Evolutionary conservation across 2,113 vertebrate genomes (phyloP).

Genomic region (Sinocyclocheilus rhinocerous): DNA sequence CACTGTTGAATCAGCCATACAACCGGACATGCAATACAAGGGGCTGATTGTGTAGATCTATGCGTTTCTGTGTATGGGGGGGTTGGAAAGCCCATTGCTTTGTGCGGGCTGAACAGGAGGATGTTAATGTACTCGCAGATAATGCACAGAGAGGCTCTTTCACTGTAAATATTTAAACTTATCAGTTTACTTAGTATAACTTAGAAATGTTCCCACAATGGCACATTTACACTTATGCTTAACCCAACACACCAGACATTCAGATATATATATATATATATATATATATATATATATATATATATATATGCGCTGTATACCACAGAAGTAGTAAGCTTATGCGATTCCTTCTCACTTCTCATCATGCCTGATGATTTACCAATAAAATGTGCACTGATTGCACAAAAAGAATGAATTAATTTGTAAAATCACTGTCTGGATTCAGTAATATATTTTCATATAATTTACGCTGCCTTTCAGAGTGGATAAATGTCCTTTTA

Average conservation of each 20-base stretch:
- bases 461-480: not conserved
- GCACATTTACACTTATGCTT: too few relatives aligned
- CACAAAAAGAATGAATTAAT: not conserved
- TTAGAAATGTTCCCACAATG: too few relatives aligned
- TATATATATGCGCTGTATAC: too few relatives aligned
- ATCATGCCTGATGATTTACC: not conserved
- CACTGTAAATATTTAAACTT: not conserved
- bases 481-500: not conserved
- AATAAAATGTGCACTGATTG: not conserved
- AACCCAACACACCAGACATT: too few relatives aligned
- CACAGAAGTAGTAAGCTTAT: not conserved
- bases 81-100: slow-evolving; percentile 34
- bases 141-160: slow-evolving; percentile 41
- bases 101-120: slow-evolving; percentile 36
- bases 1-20: slow-evolving; percentile 2
- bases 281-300: too few relatives aligned
- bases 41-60: slow-evolving; percentile 38
- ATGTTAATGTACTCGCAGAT: slow-evolving; percentile 45
- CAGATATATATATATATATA: too few relatives aligned
- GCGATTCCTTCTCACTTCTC: not conserved
- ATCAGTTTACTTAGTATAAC: too few relatives aligned
- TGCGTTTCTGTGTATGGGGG: slow-evolving; percentile 41
- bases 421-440: not conserved
- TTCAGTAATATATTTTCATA: not conserved
- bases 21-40: slow-evolving; percentile 46